Evolutionary conservation across 2,797 vertebrate species (phyloP).

Genomic region (Aythya fuligula): DNA sequence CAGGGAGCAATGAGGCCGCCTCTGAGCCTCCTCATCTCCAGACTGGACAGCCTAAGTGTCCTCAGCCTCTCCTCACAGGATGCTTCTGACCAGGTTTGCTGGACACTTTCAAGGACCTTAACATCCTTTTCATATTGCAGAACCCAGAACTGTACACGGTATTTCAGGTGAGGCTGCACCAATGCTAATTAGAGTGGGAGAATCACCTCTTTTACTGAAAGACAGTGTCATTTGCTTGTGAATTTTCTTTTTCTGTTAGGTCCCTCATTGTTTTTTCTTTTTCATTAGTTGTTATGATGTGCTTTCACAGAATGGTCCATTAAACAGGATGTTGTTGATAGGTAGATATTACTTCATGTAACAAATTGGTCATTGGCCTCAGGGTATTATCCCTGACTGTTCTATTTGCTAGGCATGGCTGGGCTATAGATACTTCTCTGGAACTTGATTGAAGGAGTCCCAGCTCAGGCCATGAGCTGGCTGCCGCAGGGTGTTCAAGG

Average conservation of each 20-base stretch:
- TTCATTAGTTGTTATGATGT: background rate
- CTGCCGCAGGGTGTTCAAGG: slow-evolving; percentile 1
- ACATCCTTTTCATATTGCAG: too few species aligned
- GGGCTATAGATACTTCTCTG: background rate
- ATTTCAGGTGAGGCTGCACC: background rate
- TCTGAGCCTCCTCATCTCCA: background rate
- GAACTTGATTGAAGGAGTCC: slow-evolving; percentile 39
- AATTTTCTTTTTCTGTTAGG: background rate
- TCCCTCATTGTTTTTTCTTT: background rate
- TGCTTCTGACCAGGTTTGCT: too few species aligned
- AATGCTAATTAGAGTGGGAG: background rate
- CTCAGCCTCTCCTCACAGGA: too few species aligned
- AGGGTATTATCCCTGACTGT: background rate
- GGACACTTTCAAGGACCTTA: too few species aligned
- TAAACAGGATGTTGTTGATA: background rate
- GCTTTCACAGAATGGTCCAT: background rate
- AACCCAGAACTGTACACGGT: too few species aligned
- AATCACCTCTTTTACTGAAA: background rate
- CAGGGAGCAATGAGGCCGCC: background rate
- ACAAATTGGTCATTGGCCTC: background rate
- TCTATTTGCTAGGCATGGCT: background rate
- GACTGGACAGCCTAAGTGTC: too few species aligned
- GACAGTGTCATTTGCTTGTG: background rate
- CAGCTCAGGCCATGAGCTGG: background rate
- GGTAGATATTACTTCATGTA: slow-evolving; percentile 11